Conservation (phyloP, 2,797 vertebrate genomes). For the Darevskia mixta region DNA sequence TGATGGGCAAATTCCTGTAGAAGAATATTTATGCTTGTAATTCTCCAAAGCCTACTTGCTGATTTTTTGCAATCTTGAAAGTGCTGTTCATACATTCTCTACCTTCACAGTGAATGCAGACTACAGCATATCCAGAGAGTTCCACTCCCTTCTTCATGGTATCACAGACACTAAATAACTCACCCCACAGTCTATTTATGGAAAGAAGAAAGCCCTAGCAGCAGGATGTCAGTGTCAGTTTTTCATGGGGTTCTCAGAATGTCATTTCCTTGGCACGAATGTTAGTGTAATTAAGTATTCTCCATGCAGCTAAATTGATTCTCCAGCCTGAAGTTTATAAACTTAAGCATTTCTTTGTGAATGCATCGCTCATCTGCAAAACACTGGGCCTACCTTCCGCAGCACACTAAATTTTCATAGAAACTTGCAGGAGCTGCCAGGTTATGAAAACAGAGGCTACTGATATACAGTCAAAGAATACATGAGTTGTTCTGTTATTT, state of each 20-base stretch:
- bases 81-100: neutral
- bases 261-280: constrained; percentile 72
- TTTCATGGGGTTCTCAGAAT: constrained; percentile 67
- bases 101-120: constrained; percentile 54
- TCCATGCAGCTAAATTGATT: constrained; percentile 69
- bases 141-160: constrained; percentile 54
- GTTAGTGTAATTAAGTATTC: constrained; percentile 69
- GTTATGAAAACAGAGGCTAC: constrained; percentile 43
- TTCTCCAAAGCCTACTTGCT: constrained; percentile 32
- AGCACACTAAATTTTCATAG: constrained; percentile 52
- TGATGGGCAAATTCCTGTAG: constrained; percentile 22
- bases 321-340: constrained; percentile 71
- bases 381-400: constrained; percentile 28
- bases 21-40: constrained; percentile 36
- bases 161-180: constrained; percentile 64
- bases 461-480: constrained; percentile 59
- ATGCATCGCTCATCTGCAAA: constrained; percentile 62
- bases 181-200: constrained; percentile 59
- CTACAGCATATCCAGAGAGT: constrained; percentile 39
- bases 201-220: constrained; percentile 54
- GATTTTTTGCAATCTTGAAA: constrained; percentile 48
- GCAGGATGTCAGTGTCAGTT: constrained; percentile 67
- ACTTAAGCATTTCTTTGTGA: constrained; percentile 63
- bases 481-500: constrained; percentile 59
- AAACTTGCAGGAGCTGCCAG: constrained; percentile 48